Evolutionary conservation across 53 echinoderm and acorn worm species (phyloP), one percentile per base, ranked within the genome.

Genomic region (Holothuria scabra): DNA sequence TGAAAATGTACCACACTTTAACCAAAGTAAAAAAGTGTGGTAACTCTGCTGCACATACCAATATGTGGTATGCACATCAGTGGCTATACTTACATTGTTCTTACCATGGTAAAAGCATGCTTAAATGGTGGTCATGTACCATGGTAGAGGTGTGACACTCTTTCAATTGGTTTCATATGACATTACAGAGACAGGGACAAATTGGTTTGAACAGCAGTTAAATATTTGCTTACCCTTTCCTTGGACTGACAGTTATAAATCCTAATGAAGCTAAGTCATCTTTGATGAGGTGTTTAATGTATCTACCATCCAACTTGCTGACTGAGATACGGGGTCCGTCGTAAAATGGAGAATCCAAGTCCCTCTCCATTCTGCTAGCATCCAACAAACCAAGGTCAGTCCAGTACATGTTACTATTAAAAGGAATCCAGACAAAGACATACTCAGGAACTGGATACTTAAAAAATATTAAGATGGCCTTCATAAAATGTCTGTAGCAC

Each of bases 261-360:
- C 65, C 78, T 16, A 90, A 89, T 16, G 70, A 59, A 18, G 89
- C 89, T 22, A 76, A 65, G 55, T 69, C 85, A 58, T 83, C 86
- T 13, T 34, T 64, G 4, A 91, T 60, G 11, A 91, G 67, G 25
- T 30, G 59, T 35, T 85, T 85, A 3, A 75, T 65, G 86, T 99
- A 99, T 32, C 95, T 90, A 11, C 99, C 99, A 64, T 99, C 94
- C 8, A 89, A n/a, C 52, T 88, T 93, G 24, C 94, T 84, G 52
- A 91, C 91, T 1, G 86, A 71, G 34, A 99, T 90, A n/a, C 94
- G 79, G 2, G 93, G 83, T 11, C 86, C 65, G 21, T 37, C 60
- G 22, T 44, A 22, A 56, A 11, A 25, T n/a, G 46, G 18, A 44
- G 60, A 29, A 29, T 81, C 80, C 28, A 81, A 81, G 33, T 84